Evolutionary conservation across 2,113 vertebrate species (phyloP).

Genomic region (Alces alces): DNA sequence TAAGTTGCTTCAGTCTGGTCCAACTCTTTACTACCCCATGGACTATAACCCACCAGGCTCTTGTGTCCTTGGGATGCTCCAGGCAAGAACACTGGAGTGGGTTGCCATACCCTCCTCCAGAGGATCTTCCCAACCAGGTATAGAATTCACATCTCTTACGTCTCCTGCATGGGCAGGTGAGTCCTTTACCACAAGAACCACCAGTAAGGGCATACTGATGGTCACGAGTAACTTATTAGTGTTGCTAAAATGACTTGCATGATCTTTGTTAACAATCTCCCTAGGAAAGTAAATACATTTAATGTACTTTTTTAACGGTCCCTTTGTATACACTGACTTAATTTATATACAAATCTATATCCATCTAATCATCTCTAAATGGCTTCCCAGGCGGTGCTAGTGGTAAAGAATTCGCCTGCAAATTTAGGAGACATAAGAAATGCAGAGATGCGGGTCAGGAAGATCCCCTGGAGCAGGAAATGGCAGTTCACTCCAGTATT

Average conservation of each 20-base stretch:
- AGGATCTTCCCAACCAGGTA: not conserved
- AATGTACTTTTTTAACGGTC: not conserved
- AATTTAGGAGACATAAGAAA: not conserved
- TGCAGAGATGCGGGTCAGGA: not conserved
- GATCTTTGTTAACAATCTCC: not conserved
- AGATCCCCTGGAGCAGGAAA: not conserved
- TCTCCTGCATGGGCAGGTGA: not conserved
- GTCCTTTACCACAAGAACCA: not conserved
- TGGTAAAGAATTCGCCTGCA: not conserved
- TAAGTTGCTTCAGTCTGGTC: not conserved
- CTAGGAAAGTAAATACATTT: slow-evolving; percentile 18
- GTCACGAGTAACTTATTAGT: not conserved
- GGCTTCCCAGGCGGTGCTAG: not conserved
- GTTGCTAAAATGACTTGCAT: not conserved
- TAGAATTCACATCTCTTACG: not conserved
- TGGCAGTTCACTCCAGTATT: not conserved
- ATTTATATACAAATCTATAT: not conserved
- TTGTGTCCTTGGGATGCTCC: not conserved
- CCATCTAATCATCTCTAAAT: not conserved
- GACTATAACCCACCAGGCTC: not conserved
- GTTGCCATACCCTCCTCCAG: not conserved
- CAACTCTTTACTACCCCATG: not conserved
- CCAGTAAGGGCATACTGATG: not conserved
- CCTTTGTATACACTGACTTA: not conserved
- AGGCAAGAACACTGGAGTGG: not conserved